These are phyloP conservation scores for Odocoileus virginianus DNA, from an alignment of 2,113 vertebrate species.

Conservation along the genomic window DNA sequence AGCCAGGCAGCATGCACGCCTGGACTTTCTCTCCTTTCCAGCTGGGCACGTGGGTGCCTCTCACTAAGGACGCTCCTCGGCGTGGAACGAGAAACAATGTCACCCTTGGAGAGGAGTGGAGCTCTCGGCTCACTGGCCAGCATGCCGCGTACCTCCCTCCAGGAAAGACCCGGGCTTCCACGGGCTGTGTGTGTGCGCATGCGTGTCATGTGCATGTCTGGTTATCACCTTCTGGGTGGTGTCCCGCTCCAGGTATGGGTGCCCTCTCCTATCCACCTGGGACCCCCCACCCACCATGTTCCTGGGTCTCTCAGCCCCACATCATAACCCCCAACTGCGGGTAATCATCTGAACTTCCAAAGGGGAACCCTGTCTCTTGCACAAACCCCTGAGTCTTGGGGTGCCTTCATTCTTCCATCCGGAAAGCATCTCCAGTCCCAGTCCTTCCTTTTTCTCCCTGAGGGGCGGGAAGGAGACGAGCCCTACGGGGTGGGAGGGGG, in stretches of 20 bases:
- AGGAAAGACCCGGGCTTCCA: neutral
- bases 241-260: neutral
- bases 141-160: neutral
- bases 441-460: neutral
- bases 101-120: neutral
- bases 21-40: neutral
- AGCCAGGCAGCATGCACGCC: rapidly evolving
- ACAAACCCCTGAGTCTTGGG: neutral
- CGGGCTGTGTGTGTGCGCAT: neutral
- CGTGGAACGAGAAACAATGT: neutral
- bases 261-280: neutral
- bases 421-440: neutral
- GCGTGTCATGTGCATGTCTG: neutral
- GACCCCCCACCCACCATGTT: rapidly evolving
- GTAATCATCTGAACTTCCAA: neutral
- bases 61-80: neutral
- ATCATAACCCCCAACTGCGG: rapidly evolving
- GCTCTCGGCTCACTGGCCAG: neutral
- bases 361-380: neutral
- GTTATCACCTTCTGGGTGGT: neutral
- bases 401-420: neutral
- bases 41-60: neutral
- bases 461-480: neutral
- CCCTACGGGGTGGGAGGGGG: neutral
- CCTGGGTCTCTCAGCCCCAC: neutral